Evolutionary conservation across 2,888 invertebrate species (phyloP), one percentile per base, ranked within the genome.

Genomic region (Cerastoderma edule): DNA sequence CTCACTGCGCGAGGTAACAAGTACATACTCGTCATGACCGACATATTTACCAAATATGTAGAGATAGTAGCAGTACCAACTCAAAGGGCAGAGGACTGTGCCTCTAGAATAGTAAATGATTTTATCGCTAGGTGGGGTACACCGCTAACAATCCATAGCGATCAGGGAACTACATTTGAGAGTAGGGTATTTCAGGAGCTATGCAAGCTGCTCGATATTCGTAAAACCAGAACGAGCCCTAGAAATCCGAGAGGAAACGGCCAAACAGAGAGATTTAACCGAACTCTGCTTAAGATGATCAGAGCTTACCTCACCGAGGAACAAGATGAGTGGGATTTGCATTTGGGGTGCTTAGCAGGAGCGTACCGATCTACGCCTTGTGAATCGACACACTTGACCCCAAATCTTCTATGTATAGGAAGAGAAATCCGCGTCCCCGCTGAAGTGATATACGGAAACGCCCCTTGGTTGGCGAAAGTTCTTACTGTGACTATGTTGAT

Each of bases 311-410:
- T 80, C 0, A 39, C 28, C 30, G 75, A 65, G 2, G 72, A 79
- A 33, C 80, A 84, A 44, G 68, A 65, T 8, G 72, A 72, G 3
- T 84, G 84, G 80, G 83, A 81, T 56, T 10, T 71, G 22, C 64
- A 80, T 64, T 46, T 83, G 13, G 57, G 72, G 6, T 75, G 72
- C 54, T 16, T 82, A 1, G 73, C 84, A 22, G 79, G 76, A 19
- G 84, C 80, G 3, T 82, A 77, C 30, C 30, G 83, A 33, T 57
- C 80, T 10, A 70, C 76, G 8, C 72, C 73, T 5, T 30, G 75
- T 39, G 78, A 78, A 16, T 64, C 74, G 13, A 78, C 76, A 6
- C 53, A 68, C 16, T 53, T 83, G 2, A 76, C 73, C 4, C 78
- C 81, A 33, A 74, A 81, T 33, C 32, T 69, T 8, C 46, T 78